phyloP scores from a whole-genome alignment of 2,113 vertebrate species.

The Neotragus moschatus region DNA sequence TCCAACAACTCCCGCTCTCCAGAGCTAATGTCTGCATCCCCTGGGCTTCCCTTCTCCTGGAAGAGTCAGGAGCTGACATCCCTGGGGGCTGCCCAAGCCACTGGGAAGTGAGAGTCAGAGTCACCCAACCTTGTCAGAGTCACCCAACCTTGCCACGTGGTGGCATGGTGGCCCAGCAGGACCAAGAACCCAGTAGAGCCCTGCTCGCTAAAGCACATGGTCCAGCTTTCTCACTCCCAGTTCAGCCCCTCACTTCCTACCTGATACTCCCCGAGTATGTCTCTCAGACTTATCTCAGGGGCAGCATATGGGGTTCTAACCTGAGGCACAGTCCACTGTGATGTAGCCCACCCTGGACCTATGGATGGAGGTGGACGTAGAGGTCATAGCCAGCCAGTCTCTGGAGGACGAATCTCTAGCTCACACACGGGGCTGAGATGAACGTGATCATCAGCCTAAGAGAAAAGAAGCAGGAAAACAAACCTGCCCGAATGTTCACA shows the following conservation, averaged over 20 bases:
- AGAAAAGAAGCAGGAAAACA: not conserved
- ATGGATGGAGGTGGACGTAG: accelerated
- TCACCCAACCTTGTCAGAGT: not conserved
- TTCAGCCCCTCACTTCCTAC: not conserved
- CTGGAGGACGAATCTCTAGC: not conserved
- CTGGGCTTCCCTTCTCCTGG: not conserved
- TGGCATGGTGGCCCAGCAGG: not conserved
- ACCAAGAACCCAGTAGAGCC: not conserved
- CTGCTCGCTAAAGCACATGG: not conserved
- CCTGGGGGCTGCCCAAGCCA: not conserved
- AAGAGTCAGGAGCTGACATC: not conserved
- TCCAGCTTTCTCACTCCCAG: not conserved
- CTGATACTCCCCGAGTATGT: not conserved
- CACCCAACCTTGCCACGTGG: not conserved
- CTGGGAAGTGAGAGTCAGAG: not conserved
- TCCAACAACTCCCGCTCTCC: not conserved
- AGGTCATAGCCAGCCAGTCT: not conserved
- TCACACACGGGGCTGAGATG: not conserved
- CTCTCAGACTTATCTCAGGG: not conserved
- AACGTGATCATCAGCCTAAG: not conserved
- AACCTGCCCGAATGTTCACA: not conserved
- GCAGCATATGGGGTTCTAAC: not conserved
- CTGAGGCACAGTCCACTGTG: not conserved
- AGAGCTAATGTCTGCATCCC: not conserved
- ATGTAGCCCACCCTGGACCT: not conserved